phyloP scores from a whole-genome alignment of 2,797 vertebrate species.

The Leucoraja ocellata region DNA sequence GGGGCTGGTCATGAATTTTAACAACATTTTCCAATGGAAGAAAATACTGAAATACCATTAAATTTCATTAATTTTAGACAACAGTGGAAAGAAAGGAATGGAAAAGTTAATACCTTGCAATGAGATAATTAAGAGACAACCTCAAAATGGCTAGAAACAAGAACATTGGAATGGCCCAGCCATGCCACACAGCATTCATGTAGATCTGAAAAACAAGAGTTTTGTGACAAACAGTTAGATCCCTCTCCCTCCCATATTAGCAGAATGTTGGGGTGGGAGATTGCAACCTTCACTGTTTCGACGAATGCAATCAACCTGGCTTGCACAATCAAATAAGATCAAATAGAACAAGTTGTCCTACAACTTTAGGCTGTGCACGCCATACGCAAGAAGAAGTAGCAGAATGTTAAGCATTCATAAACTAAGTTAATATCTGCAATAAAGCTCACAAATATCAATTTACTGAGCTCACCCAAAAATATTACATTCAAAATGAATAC shows the following conservation, averaged over 20 bases:
- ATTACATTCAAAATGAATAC: background rate
- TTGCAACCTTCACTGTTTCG: no score
- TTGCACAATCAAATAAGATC: no score
- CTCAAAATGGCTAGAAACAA: slow-evolving; percentile 94
- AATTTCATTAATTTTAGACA: slow-evolving; percentile 1
- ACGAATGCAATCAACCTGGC: no score
- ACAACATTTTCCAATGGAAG: background rate
- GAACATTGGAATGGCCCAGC: slow-evolving; percentile 98
- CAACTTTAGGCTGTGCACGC: no score
- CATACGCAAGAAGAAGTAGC: background rate
- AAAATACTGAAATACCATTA: slow-evolving; percentile 1
- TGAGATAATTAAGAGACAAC: slow-evolving; percentile 98
- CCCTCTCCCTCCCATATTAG: background rate
- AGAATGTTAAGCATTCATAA: background rate
- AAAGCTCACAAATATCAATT: background rate
- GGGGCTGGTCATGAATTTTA: background rate
- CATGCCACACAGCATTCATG: slow-evolving; percentile 97
- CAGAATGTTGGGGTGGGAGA: no score
- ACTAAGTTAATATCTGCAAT: background rate
- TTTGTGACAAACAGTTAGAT: background rate
- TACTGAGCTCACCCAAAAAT: background rate
- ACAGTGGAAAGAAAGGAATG: background rate
- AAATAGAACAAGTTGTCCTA: no score
- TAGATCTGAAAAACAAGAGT: slow-evolving; percentile 69
- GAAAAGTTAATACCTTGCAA: slow-evolving; percentile 72